These are phyloP conservation scores for Myotis yumanensis DNA, from an alignment of 2,113 vertebrate genomes.

Conservation along the genomic window DNA sequence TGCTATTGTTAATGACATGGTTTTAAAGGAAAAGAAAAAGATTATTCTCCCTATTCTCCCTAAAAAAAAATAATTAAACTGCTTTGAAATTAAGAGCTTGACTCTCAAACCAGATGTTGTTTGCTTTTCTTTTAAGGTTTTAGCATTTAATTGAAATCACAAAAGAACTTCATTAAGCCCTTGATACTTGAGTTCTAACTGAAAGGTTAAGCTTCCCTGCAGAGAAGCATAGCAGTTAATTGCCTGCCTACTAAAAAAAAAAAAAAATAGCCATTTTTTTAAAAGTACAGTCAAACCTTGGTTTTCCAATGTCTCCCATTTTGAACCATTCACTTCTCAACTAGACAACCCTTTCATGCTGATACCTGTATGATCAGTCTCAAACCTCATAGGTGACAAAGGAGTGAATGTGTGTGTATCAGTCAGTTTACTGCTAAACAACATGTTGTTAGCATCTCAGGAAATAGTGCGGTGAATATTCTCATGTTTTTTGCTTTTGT, in stretches of 20 bases:
- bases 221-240: slow-evolving; percentile 23
- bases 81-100: slow-evolving; percentile 68
- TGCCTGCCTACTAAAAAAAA: not conserved
- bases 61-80: slow-evolving; percentile 51
- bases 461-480: not conserved
- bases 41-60: slow-evolving; percentile 3
- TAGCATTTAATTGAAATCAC: slow-evolving; percentile 46
- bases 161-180: slow-evolving; percentile 53
- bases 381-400: not conserved
- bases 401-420: not conserved
- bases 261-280: not conserved
- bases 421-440: too few species aligned
- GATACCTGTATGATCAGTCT: not conserved
- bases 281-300: not conserved
- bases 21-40: slow-evolving; percentile 26
- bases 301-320: not conserved
- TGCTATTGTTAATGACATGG: not conserved
- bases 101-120: slow-evolving; percentile 66
- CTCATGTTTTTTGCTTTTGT: not conserved
- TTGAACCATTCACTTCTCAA: not conserved
- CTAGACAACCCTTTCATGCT: not conserved
- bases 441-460: not conserved
- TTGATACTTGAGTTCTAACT: slow-evolving; percentile 28
- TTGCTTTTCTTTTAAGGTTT: slow-evolving; percentile 61
- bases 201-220: slow-evolving; percentile 22